Conservation (phyloP, 2,797 vertebrate species). For the Macropodus opercularis region DNA sequence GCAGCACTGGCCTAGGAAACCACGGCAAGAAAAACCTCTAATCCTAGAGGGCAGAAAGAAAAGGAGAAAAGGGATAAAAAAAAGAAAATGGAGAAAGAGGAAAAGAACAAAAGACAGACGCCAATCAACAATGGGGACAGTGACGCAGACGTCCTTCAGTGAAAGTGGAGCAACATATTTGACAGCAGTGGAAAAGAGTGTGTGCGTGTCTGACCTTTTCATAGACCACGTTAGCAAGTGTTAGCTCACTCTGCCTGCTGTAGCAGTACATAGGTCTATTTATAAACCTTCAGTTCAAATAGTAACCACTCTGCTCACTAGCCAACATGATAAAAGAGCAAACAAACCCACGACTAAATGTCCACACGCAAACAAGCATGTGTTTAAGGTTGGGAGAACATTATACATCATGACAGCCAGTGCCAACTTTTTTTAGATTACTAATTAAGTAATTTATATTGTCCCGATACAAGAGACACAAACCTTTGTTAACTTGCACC, state of each 20-base stretch:
- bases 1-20: slow-evolving; percentile 15
- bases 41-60: slow-evolving; percentile 10
- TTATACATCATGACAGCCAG: neutral
- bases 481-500: slow-evolving; percentile 34
- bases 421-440: too few species aligned
- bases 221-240: slow-evolving; percentile 46
- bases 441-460: too few species aligned
- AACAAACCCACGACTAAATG: slow-evolving; percentile 50
- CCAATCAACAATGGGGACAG: slow-evolving; percentile 1
- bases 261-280: slow-evolving; percentile 68
- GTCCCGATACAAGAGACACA: slow-evolving; percentile 10
- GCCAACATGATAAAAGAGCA: slow-evolving; percentile 61
- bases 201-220: slow-evolving; percentile 54
- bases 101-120: slow-evolving; percentile 1
- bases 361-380: slow-evolving; percentile 10
- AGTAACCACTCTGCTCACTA: slow-evolving; percentile 62
- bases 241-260: slow-evolving; percentile 50
- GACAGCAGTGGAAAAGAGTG: slow-evolving; percentile 38
- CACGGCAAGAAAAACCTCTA: slow-evolving; percentile 44
- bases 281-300: slow-evolving; percentile 74
- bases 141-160: slow-evolving; percentile 29
- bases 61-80: slow-evolving; percentile 4
- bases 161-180: slow-evolving; percentile 46
- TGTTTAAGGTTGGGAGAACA: neutral
- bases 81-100: neutral